phyloP scores from a whole-genome alignment of 1,140 invertebrate species.

The Heliconius hewitsoni region DNA sequence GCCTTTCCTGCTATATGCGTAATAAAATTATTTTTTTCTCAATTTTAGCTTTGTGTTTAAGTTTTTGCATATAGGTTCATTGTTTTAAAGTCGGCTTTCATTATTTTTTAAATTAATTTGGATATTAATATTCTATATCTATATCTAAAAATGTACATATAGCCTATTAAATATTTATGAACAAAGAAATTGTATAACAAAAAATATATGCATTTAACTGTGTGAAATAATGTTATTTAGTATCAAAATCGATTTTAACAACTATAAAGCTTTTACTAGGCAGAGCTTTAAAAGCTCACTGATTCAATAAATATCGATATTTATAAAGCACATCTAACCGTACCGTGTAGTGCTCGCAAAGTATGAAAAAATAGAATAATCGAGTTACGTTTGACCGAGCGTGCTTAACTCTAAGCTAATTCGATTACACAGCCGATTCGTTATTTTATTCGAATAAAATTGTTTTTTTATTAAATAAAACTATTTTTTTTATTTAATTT shows the following conservation, averaged over 20 bases:
- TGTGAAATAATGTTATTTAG: neutral
- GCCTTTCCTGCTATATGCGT: neutral
- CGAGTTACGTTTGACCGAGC: slow-evolving; percentile 18
- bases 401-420: slow-evolving; percentile 17
- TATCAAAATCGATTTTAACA: neutral
- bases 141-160: no score
- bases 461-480: neutral
- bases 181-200: neutral
- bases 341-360: slow-evolving; percentile 3
- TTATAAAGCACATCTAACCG: slow-evolving; percentile 6
- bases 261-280: slow-evolving; percentile 7
- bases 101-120: no score
- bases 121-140: no score
- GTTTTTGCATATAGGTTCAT: no score
- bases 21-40: no score
- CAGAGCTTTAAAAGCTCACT: slow-evolving; percentile 12
- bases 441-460: slow-evolving; percentile 20
- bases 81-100: no score
- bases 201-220: neutral
- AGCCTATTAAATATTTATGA: no score
- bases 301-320: slow-evolving; percentile 11
- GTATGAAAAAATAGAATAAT: slow-evolving; percentile 25
- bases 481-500: neutral
- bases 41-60: no score
- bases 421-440: slow-evolving; percentile 21